phyloP scores from a whole-genome alignment of 2,888 invertebrate species.

The Panopea generosa region DNA sequence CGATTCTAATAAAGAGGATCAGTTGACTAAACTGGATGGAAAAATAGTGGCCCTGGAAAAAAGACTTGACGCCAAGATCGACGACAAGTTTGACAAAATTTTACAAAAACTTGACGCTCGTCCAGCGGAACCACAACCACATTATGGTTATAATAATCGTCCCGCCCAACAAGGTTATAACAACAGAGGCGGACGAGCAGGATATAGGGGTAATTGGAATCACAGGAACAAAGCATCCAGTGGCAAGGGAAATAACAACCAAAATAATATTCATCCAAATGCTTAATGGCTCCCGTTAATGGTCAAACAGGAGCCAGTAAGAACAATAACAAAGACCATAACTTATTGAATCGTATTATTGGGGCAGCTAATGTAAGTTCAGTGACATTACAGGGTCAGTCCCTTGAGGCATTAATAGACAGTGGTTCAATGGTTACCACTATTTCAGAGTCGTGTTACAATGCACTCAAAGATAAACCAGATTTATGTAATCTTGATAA shows the following conservation, averaged over 20 bases:
- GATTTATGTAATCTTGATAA: background rate
- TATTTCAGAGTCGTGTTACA: background rate
- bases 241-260: background rate
- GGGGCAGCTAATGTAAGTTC: no score
- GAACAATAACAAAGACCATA: background rate
- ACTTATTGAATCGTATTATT: background rate
- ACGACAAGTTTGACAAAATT: background rate
- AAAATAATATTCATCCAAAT: background rate
- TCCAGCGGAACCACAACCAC: background rate
- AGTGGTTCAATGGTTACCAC: constrained; percentile 7
- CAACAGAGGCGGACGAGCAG: no score
- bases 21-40: no score
- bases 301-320: background rate
- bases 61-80: background rate
- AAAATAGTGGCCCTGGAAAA: background rate
- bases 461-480: background rate
- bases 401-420: background rate
- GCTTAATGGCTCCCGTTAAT: background rate
- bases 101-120: background rate
- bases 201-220: no score
- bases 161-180: no score
- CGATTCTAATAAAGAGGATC: no score
- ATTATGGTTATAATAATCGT: no score
- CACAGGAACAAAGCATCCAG: background rate
- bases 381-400: no score